Base-by-base conservation (phyloP, 2,113 vertebrate species). In the Melanocharis versteri region DNA sequence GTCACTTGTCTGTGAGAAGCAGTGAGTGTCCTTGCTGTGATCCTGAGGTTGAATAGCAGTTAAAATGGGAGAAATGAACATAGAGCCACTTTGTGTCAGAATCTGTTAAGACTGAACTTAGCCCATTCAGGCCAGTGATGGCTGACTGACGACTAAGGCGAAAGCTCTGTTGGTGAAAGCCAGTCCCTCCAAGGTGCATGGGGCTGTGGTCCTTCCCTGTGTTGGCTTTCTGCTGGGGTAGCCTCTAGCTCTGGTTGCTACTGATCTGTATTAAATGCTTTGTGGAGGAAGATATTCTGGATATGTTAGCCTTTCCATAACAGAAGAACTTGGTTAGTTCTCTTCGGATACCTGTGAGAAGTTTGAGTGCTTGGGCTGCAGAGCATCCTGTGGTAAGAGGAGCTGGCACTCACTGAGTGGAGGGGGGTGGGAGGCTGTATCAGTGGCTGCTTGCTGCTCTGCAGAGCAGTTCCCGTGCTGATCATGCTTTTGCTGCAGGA, bases 341-440 rank as follows among this genome's bases (percentile, higher is more conserved):
- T 0, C 18, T 1, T 0, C 28, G 40, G 53, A 8, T 39, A 19
- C 26, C 37, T 27, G 12, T 68, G 30, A n/a, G 50, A 30, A 14
- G 18, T 61, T 37, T 66, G 58, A 20, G 44, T 83, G 26, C 47
- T 40, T n/a, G 27, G 45, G 24, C 21, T 78, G 85, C 50, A 37
- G 53, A 62, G 22, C 4, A 12, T 82, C 14, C 33, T 33, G 1
- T 7, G 13, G 42, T 35, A 7, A 19, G 37, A 22, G 26, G 20
- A 31, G 26, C 1, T 5, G 51, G 54, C 42, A 6, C n/a, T 53
- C 19, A 31, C 37, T 1, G 7, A 17, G 27, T 8, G 16, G n/a
- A n/a, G n/a, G 7, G 24, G 7, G 4, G 2, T 39, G 28, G 12
- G 23, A 30, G 26, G 22, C 70, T 42, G 50, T 11, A 10, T 18